Evolutionary conservation across 1,140 invertebrate genomes (phyloP), one percentile per base, ranked within the genome.

Genomic region (Brachystomella parvula): DNA sequence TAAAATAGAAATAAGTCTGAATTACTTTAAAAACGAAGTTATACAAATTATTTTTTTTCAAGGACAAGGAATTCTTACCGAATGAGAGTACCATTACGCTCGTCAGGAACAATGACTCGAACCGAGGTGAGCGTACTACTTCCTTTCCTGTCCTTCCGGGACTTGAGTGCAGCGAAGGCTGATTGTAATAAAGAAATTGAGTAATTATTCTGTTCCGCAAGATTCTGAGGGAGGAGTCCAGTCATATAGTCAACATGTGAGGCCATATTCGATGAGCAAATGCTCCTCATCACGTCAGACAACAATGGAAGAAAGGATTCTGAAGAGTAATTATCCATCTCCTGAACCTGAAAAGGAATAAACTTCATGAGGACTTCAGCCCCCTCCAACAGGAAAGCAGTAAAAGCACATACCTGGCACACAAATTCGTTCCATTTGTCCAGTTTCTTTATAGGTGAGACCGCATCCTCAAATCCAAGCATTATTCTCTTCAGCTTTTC

Each of bases 371-470:
- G 6, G 6, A 21, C 12, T 58, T 30, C 53, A 59, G 15, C 9
- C 39, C 6, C 2, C 6, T 30, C 35, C 2, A 59, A 29, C 3
- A 47, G 47, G 26, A 19, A n/a, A 21, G 17, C 9, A 15, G 30
- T 12, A 24, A 29, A 53, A 53, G 35, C 33, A 66, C 63, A n/a
- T n/a, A 73, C 71, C 63, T 70, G 57, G 24, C 69, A 66, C 6
- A 73, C 71, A 64, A 70, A 73, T 66, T 73, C 71, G 58, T 67
- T 73, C 71, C 71, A 73, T 58, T 69, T 70, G 47, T 71, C 69
- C 6, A 73, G 44, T 64, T 73, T 73, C 33, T 68, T 67, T 6
- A 72, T 61, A 12, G 71, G 71, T 31, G 67, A 69, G 28, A 67
- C 56, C 0, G 64, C 65, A 32, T 72, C 71, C 56, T 69, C 67